phyloP scores from a whole-genome alignment of 2,797 vertebrate species.

The Acanthopagrus latus region DNA sequence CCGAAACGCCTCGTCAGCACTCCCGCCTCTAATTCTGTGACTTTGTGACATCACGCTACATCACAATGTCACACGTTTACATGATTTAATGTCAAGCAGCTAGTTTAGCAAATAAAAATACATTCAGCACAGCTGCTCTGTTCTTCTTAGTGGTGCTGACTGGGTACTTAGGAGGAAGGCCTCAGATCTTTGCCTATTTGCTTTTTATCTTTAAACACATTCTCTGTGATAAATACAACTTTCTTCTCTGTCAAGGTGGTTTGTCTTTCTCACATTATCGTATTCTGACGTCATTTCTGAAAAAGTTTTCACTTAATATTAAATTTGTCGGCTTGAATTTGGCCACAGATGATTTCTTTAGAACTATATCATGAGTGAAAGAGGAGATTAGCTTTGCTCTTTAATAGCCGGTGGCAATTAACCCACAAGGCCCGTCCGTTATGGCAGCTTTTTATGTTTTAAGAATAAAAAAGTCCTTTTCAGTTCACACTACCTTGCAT shows the following conservation, averaged over 20 bases:
- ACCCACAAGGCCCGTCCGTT: background rate
- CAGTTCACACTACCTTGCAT: background rate
- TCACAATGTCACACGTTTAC: too few relatives aligned
- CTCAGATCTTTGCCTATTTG: too few relatives aligned
- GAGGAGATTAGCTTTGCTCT: background rate
- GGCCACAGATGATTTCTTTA: background rate
- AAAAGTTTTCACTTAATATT: background rate
- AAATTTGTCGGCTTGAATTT: background rate
- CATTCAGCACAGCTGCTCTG: too few relatives aligned
- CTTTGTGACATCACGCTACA: too few relatives aligned
- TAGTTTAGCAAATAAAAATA: too few relatives aligned
- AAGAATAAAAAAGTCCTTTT: background rate
- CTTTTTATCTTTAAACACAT: too few relatives aligned
- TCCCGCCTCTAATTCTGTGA: too few relatives aligned
- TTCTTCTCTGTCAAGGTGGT: background rate
- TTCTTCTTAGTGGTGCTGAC: too few relatives aligned
- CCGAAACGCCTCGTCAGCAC: too few relatives aligned
- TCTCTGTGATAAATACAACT: too few relatives aligned
- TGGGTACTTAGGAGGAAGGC: too few relatives aligned
- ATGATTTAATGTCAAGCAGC: too few relatives aligned
- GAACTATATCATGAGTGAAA: background rate
- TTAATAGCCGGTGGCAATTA: background rate
- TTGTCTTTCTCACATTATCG: background rate
- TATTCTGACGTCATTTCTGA: background rate
- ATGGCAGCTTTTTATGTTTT: background rate